Evolutionary conservation across 2,797 vertebrate species (phyloP).

Genomic region (Rhabdophis nuchalis): DNA sequence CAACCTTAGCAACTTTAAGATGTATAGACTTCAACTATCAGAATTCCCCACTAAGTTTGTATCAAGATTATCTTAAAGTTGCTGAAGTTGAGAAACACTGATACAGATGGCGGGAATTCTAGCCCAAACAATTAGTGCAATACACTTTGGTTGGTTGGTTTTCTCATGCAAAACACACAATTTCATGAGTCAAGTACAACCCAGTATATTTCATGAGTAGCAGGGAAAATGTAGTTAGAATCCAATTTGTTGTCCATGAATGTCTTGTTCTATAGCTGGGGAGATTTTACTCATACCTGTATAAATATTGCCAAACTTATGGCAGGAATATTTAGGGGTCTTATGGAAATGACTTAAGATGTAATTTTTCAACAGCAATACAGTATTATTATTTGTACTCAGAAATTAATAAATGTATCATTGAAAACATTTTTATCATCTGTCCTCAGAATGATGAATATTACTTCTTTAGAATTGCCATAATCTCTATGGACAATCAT

Average conservation of each 20-base stretch:
- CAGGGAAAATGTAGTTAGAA: background rate
- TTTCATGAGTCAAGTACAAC: background rate
- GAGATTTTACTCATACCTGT: background rate
- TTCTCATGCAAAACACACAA: background rate
- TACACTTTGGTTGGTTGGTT: background rate
- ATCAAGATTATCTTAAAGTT: background rate
- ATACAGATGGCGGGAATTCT: background rate
- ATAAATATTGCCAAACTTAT: background rate
- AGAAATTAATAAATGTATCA: background rate
- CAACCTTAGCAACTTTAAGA: background rate
- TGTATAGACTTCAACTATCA: background rate
- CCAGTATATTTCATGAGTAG: background rate
- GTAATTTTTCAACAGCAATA: background rate
- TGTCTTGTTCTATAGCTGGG: background rate
- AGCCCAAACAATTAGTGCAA: background rate
- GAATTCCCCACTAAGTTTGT: background rate
- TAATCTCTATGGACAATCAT: background rate
- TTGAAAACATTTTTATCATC: background rate
- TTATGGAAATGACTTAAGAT: background rate
- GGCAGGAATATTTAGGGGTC: background rate
- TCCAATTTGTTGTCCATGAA: background rate
- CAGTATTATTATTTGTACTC: background rate
- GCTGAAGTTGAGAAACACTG: background rate
- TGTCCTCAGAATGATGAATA: background rate
- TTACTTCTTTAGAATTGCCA: background rate